These are phyloP conservation scores for Brenthis hecate DNA, from an alignment of 2,888 invertebrate genomes.

Conservation along the genomic window DNA sequence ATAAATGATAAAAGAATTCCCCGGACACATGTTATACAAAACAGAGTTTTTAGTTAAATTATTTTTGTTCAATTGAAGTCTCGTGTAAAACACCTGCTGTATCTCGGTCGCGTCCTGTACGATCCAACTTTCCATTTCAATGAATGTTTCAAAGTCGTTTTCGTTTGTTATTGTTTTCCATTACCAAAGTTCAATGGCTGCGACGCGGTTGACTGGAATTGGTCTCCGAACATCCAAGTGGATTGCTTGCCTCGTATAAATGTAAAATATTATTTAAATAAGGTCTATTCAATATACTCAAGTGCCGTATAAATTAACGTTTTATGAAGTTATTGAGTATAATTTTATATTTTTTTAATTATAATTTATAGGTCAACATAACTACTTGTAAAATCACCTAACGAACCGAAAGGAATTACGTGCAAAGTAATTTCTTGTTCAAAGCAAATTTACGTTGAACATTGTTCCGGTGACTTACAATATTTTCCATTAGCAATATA, in stretches of 20 bases:
- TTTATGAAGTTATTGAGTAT: slow-evolving; percentile 10
- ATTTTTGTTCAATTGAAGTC: slow-evolving; percentile 42
- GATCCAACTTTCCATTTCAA: slow-evolving; percentile 71
- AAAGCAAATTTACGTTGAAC: slow-evolving; percentile 36
- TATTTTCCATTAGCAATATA: slow-evolving; percentile 60
- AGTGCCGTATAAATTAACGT: not conserved
- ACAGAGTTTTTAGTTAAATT: slow-evolving; percentile 23
- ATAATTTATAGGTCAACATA: slow-evolving; percentile 32
- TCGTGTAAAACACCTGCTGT: slow-evolving; percentile 59
- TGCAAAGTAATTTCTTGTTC: slow-evolving; percentile 33
- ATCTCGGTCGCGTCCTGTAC: slow-evolving; percentile 47
- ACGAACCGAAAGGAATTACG: slow-evolving; percentile 38
- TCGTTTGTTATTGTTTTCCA: slow-evolving; percentile 77
- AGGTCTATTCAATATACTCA: not conserved
- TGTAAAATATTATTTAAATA: slow-evolving; percentile 38
- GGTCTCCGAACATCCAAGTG: slow-evolving; percentile 47
- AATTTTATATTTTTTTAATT: slow-evolving; percentile 7
- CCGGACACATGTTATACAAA: slow-evolving; percentile 7
- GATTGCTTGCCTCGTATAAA: slow-evolving; percentile 40
- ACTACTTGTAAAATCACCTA: slow-evolving; percentile 34
- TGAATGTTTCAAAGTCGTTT: slow-evolving; percentile 76
- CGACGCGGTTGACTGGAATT: slow-evolving; percentile 33
- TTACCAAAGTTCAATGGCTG: slow-evolving; percentile 66
- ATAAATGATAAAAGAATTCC: slow-evolving; percentile 4
- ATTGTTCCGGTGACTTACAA: slow-evolving; percentile 37